Base-by-base conservation (phyloP, 2,888 invertebrate species). In the Dasysyrphus albostriatus region DNA sequence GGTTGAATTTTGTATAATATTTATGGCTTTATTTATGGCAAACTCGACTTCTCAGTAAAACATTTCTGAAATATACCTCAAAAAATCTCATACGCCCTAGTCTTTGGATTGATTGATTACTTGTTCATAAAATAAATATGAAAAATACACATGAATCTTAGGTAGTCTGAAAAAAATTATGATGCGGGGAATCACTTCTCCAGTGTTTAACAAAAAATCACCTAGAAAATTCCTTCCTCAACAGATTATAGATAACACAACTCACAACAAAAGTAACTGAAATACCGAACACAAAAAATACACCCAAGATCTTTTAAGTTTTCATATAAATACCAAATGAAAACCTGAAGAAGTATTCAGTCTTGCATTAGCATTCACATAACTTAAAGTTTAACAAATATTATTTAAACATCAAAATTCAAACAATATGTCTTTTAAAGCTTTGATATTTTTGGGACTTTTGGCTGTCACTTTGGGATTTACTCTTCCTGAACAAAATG, bases 401-500 rank as follows among this genome's bases (percentile, higher is more conserved):
- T 9, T 9, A n/a, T n/a, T 16, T 37, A 37, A 8, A 32, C 9
- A 16, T 39, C 19, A 56, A 14, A 29, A 32, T 9, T 1, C 32
- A 24, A 51, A n/a, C 58, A 65, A 32, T 10, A 65, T 65, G 63
- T 63, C 44, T 44, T 32, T 73, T 14, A 81, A 69, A 44, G 9
- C 44, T 39, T 42, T 81, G 6, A 70, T 75, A 12, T 37, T 81
- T 10, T 81, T 67, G 19, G 61, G 75, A 54, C 37, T 81, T 9
- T 63, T 81, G 24, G 81, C 81, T 7, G 58, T 81, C 2, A 24
- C 67, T 9, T 56, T 75, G 12, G 74, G 67, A 32, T 81, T 47
- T 16, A 61, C 34, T n/a, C 42, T 75, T 32, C 24, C 24, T 24
- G 24, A 24, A 24, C 24, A 24, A 19, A 19, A 56, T 49, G 7